Percentiles rank a stretch among this genome's conserved stretches.
Conservation (phyloP, 2,797 vertebrate species). For the Siniperca scherzeri region DNA sequence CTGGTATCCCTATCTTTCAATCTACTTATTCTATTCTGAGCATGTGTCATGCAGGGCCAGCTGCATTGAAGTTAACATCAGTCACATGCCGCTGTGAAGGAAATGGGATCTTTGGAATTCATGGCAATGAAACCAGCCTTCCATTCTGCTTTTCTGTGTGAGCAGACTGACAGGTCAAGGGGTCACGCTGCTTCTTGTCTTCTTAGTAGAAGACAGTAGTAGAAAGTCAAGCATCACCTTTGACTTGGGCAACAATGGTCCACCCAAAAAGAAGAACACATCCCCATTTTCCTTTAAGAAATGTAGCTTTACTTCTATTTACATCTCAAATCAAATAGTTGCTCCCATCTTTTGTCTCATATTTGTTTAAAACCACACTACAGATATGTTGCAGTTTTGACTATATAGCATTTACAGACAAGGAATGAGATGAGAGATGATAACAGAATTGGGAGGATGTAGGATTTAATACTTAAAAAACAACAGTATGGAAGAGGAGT, state of each 20-base stretch:
- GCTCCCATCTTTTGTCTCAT: neutral
- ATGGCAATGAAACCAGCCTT: slow-evolving; percentile 54
- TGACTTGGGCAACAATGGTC: slow-evolving; percentile 4
- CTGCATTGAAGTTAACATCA: slow-evolving; percentile 60
- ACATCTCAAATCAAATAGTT: neutral
- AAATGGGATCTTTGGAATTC: slow-evolving; percentile 66
- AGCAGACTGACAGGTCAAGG: slow-evolving; percentile 50
- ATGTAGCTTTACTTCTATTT: neutral
- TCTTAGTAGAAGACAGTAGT: slow-evolving; percentile 14
- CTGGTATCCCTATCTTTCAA: slow-evolving; percentile 33
- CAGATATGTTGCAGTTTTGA: neutral
- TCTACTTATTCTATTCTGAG: slow-evolving; percentile 50
- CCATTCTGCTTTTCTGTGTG: slow-evolving; percentile 44
- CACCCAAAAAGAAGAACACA: neutral
- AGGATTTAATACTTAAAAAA: slow-evolving; percentile 2
- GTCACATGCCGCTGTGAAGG: slow-evolving; percentile 58
- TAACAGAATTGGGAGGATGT: neutral
- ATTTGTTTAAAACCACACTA: neutral
- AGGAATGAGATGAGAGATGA: neutral
- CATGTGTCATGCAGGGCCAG: slow-evolving; percentile 35
- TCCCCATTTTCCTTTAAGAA: neutral
- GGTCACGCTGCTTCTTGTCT: slow-evolving; percentile 48
- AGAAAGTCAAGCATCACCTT: slow-evolving; percentile 28
- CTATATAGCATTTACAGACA: neutral
- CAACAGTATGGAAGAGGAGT: neutral